phyloP scores from a whole-genome alignment of 2,797 vertebrate genomes.

The Syngnathus acus region DNA sequence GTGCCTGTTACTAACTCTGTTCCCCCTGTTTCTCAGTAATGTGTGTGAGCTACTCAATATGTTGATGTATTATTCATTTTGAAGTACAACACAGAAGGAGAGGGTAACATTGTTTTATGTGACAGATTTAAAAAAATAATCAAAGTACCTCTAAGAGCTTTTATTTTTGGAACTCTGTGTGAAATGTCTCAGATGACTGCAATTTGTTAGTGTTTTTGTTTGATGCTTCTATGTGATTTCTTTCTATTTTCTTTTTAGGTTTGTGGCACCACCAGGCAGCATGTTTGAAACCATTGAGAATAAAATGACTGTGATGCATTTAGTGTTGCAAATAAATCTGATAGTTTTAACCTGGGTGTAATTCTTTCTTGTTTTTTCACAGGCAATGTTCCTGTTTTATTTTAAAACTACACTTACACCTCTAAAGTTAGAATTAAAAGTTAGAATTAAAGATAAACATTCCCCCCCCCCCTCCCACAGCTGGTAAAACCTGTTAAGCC shows the following conservation, averaged over 20 bases:
- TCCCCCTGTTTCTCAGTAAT: constrained; percentile 48
- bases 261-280: constrained; percentile 47
- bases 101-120: constrained; percentile 23
- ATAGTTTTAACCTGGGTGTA: constrained; percentile 29
- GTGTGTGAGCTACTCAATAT: constrained; percentile 52
- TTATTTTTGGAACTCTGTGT: constrained; percentile 57
- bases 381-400: not conserved
- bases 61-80: constrained; percentile 36
- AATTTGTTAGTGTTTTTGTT: constrained; percentile 41
- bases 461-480: too few relatives aligned
- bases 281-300: constrained; percentile 58
- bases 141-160: constrained; percentile 56
- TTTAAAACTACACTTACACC: too few relatives aligned
- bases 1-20: constrained; percentile 54
- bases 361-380: not conserved
- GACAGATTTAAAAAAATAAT: constrained; percentile 14
- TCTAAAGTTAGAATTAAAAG: too few relatives aligned
- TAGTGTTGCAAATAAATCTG: constrained; percentile 55
- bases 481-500: too few relatives aligned
- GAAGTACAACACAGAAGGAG: not conserved
- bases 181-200: constrained; percentile 58
- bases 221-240: constrained; percentile 55
- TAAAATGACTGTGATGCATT: constrained; percentile 52
- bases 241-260: constrained; percentile 36
- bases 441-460: too few relatives aligned